Conservation (phyloP, 2,113 vertebrate genomes). For the Todiramphus saurophagus region DNA sequence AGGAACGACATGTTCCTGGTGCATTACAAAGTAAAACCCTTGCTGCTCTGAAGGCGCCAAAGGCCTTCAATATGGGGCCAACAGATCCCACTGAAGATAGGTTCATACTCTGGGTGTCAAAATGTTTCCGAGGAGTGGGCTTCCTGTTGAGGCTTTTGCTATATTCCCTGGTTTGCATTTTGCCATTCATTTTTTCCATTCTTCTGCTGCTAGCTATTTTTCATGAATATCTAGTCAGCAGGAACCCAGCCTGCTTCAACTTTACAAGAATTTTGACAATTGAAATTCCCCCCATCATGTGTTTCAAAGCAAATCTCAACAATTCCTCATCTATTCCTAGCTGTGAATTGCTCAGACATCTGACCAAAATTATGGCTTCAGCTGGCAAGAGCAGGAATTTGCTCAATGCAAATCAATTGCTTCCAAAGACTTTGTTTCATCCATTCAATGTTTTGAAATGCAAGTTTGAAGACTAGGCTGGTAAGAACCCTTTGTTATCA, state of each 20-base stretch:
- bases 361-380: conserved; percentile 54
- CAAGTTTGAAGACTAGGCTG: background rate
- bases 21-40: background rate
- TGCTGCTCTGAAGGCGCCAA: background rate
- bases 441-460: background rate
- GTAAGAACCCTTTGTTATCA: background rate
- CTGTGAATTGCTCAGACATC: conserved; percentile 39
- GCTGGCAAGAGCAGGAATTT: background rate
- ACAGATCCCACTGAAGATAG: conserved; percentile 7
- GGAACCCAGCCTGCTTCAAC: conserved; percentile 25
- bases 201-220: conserved; percentile 32
- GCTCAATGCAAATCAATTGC: background rate
- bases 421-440: background rate
- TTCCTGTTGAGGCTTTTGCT: conserved; percentile 11
- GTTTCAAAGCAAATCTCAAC: conserved; percentile 51
- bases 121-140: background rate
- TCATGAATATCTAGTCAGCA: conserved; percentile 23
- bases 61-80: background rate
- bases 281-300: conserved; percentile 33
- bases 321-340: conserved; percentile 41
- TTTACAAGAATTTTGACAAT: conserved; percentile 56
- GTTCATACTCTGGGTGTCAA: background rate
- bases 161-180: background rate
- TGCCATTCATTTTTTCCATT: conserved; percentile 25
- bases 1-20: background rate